Evolutionary conservation across 2,888 invertebrate genomes (phyloP), one percentile per base, ranked within the genome.

Genomic region (Electrophaes corylata): DNA sequence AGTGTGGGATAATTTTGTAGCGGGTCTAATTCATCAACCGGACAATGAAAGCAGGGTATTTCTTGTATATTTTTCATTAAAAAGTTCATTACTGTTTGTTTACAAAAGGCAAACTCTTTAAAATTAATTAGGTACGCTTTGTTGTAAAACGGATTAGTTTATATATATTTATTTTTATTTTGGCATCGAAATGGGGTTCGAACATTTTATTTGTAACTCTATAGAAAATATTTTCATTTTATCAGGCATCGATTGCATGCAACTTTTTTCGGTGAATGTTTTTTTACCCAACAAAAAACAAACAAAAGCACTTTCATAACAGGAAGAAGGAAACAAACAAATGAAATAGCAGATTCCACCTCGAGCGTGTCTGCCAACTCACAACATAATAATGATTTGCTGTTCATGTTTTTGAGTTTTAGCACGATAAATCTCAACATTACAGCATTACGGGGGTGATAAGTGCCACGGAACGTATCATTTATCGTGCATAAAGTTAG

Each of bases 361-460:
- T 59, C 39, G 53, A 54, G 55, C 54, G 50, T 55, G 41, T 57
- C 50, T 39, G 53, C 46, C 49, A 59, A 57, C 62, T 62, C 47
- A 19, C 41, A 57, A 39, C 44, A 53, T 60, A 54, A 61, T 51
- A 63, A 67, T 60, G 61, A 65, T 62, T 63, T 57, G 52, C 29
- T 64, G 64, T 64, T 67, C 60, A 57, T 62, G 61, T 67, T 67
- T 67, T 62, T 65, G 63, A 63, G 64, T 61, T 61, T 61, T 53
- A 54, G 49, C 48, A 49, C 57, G 46, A 63, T 64, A 67, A 64
- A 64, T 67, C 60, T 65, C 57, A 53, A 64, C 64, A 65, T 64
- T 62, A 60, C 62, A 57, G 56, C 60, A 57, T 65, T 62, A 58
- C 62, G 57, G 54, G 63, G 65, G 65, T 50, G 67, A 67, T 67